phyloP scores from a whole-genome alignment of 92 coral and sea anemone genomes.

The Blastomussa wellsi region DNA sequence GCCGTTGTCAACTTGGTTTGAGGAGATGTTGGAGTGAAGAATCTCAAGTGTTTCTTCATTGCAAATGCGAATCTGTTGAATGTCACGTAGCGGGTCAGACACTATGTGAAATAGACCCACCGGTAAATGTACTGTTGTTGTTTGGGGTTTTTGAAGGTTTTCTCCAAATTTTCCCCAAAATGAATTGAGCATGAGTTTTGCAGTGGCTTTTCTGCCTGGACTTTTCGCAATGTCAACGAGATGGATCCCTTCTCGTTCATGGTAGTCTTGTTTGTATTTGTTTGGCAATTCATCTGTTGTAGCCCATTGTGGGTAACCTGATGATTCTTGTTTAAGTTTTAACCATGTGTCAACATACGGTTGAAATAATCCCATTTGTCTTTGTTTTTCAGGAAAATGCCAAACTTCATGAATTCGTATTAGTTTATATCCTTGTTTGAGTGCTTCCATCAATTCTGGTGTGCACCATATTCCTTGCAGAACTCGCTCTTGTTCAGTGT shows the following conservation, averaged over 20 bases:
- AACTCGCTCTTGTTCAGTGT: too few species aligned
- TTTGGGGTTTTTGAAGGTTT: slow-evolving; percentile 11
- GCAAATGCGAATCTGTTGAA: background rate
- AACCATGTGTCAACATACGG: too few species aligned
- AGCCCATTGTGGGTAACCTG: too few species aligned
- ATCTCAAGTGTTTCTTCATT: background rate
- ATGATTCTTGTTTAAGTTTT: too few species aligned
- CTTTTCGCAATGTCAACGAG: background rate
- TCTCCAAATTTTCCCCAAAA: slow-evolving; percentile 41
- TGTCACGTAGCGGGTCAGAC: background rate
- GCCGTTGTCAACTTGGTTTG: too few species aligned
- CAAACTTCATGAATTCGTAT: too few species aligned
- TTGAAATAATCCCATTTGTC: too few species aligned
- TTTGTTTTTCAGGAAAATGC: too few species aligned
- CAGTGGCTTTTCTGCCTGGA: slow-evolving; percentile 23
- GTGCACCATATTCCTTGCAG: too few species aligned
- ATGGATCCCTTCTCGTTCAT: slow-evolving; percentile 19
- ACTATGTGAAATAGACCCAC: background rate
- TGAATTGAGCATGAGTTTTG: slow-evolving; percentile 41
- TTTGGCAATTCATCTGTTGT: background rate
- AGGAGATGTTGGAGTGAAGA: background rate
- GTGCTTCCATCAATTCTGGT: too few species aligned
- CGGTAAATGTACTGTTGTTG: background rate
- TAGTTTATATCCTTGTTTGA: too few species aligned
- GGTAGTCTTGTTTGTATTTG: background rate